Conservation (phyloP, 2,797 vertebrate genomes). For the Martes flavigula region DNA sequence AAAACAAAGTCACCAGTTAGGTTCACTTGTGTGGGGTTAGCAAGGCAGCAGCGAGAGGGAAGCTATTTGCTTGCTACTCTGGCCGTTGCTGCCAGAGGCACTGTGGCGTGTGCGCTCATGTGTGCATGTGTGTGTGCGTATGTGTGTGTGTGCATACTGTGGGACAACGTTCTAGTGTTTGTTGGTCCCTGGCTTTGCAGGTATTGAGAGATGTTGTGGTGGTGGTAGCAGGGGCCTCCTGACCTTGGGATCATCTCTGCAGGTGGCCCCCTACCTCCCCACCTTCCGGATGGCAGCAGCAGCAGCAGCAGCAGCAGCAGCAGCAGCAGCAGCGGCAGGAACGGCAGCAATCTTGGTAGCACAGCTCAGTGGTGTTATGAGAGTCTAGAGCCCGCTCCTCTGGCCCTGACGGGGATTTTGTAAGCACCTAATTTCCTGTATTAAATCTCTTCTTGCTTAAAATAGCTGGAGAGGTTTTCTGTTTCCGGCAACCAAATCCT, state of each 20-base stretch:
- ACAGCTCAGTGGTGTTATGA: not conserved
- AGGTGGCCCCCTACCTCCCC: not conserved
- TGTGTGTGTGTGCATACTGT: not conserved
- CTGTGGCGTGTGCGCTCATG: not conserved
- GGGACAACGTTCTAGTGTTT: not conserved
- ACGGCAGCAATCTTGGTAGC: not conserved
- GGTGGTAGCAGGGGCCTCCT: not conserved
- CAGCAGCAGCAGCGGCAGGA: not conserved
- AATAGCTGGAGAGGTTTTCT: conserved; percentile 45
- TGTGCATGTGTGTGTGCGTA: not conserved
- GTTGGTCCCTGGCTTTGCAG: not conserved
- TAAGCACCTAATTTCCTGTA: conserved; percentile 48
- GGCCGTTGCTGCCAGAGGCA: not conserved
- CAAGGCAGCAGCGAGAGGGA: not conserved
- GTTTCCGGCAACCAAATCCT: conserved; percentile 11
- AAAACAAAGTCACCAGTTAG: not conserved
- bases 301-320: too few species aligned
- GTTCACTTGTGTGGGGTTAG: not conserved
- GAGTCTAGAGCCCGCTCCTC: not conserved
- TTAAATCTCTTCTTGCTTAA: conserved; percentile 53
- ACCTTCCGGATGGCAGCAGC: not conserved
- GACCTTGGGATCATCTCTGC: not conserved
- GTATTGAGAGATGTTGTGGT: not conserved
- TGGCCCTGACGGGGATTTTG: conserved; percentile 18
- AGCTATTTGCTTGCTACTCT: not conserved